Evolutionary conservation across 1,140 invertebrate species (phyloP), one percentile per base, ranked within the genome.

Genomic region (Zophobas atratus): DNA sequence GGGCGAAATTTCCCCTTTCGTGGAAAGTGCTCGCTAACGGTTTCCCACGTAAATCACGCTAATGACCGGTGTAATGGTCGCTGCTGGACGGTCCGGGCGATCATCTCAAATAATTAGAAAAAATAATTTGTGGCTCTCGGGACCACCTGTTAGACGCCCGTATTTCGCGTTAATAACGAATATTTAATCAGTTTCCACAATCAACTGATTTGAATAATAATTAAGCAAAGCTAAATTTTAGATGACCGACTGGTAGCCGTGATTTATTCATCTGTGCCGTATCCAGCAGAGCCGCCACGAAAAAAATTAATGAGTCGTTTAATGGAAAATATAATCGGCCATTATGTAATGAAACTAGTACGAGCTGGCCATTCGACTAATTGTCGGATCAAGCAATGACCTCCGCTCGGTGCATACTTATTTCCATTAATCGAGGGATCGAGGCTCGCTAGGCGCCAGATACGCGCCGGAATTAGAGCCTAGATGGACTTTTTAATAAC

Each of bases 141-240:
- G 60, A 67, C 60, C 60, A 67, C 60, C 60, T 67, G 60, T 67
- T 67, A 67, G 60, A 67, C 60, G 60, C 60, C 60, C 6, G 60
- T 67, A 67, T 67, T 67, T 48, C 39, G 60, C 60, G 60, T 67
- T 67, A 67, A 67, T 67, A 67, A 67, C 60, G 60, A 67, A 67
- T 67, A 67, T 67, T 67, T 67, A 67, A 67, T 67, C 60, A 67
- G 60, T 67, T 67, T 67, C 60, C 60, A 67, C 60, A 36, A 67
- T 67, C 60, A 39, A 67, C 60, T 67, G 60, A 67, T 67, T 67
- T 67, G 60, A 67, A 67, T 67, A 67, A 67, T 67, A 67, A 67
- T 67, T 67, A 67, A 67, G 60, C 60, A 67, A 67, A 67, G 60
- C n/a, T 67, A 41, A 67, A 67, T 67, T 67, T 67, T n/a, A 67